Evolutionary conservation across 2,113 vertebrate genomes (phyloP), one percentile per base, ranked within the genome.

Genomic region (Carassius gibelio): DNA sequence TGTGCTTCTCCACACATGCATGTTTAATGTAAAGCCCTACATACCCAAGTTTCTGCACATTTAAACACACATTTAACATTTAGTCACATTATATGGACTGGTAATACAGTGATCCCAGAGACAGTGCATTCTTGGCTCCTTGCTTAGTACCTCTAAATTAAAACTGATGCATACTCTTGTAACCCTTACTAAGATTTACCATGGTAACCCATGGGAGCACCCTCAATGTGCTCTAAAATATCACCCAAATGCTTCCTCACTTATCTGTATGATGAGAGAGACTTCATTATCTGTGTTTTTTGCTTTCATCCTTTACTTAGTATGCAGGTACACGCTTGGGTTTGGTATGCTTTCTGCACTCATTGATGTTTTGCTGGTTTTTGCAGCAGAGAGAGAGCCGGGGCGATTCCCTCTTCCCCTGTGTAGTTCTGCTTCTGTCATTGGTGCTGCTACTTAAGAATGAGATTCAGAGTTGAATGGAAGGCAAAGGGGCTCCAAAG

Each of bases 381-480:
- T 55, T 77, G 83, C 74, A 9, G 72, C 78, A 82, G 72, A 83
- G 62, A 38, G 23, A 83, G 62, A 26, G 23, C 11, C 8, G 52
- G 36, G 21, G 26, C 30, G 30, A 57, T 84, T 81, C 57, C 81
- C 6, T 19, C 71, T 75, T 74, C 81, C 76, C 50, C 74, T 79
- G 36, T 52, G 42, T 45, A 14, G 50, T 50, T 81, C 8, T 75
- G 76, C 68, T 62, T 21, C 82, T 88, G 75, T 66, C 48, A 34
- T 23, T 34, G 86, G 13, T 48, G 55, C 55, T 52, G 75, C 26
- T 78, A 74, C 75, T 88, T 68, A 85, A 85, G 88, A 87, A 88
- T 88, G 85, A 88, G 82, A 84, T 84, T 84, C 66, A 66, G 66
- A 83, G 15, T 55, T 84, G 85, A 88, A 85, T 64, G 84, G 87